Evolutionary conservation across 2,797 vertebrate species (phyloP), one percentile per base, ranked within the genome.

Genomic region (Enteromius anoplus): DNA sequence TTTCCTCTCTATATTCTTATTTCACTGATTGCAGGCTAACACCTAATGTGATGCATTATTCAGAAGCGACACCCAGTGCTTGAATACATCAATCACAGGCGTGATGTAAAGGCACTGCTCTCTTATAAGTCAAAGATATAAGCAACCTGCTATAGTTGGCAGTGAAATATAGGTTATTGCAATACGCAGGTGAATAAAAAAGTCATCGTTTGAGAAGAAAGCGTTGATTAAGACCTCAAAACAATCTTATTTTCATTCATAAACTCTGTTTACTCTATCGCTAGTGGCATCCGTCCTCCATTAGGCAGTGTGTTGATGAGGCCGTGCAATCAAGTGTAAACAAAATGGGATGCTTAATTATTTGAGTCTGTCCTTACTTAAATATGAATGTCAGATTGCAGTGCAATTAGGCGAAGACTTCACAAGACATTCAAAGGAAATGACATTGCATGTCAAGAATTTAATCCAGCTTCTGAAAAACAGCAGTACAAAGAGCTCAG

Each of bases 301-400:
- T 82, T 85, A 85, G 62, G 66, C 23, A 64, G 72, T 51, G 79
- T 85, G 78, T 78, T 87, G 81, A 89, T 85, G 87, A 89, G 85
- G 62, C 76, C 70, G 40, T 53, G 64, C 88, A 88, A 89, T 89
- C 78, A 89, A 71, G n/a, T 64, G 37, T 88, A 86, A 87, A 84
- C 85, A 89, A 85, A 87, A 37, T 75, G 66, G 66, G 64, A 85
- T 68, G 78, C 60, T 81, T 83, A 84, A 90, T 90, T 85, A 91
- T 91, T 90, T 45, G 86, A 60, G 49, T 78, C 66, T 70, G 66
- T 66, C 64, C 81, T 45, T 77, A 73, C 81, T 45, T 58, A 69
- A 81, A 79, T 79, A 80, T 77, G 75, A 81, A 86, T 81, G 73
- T 32, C 68, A 84, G 60, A 82, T 47, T 78, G 60, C 73, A 29